These are phyloP conservation scores for Rhinichthys klamathensis DNA, from an alignment of 2,113 vertebrate species.

Conservation along the genomic window DNA sequence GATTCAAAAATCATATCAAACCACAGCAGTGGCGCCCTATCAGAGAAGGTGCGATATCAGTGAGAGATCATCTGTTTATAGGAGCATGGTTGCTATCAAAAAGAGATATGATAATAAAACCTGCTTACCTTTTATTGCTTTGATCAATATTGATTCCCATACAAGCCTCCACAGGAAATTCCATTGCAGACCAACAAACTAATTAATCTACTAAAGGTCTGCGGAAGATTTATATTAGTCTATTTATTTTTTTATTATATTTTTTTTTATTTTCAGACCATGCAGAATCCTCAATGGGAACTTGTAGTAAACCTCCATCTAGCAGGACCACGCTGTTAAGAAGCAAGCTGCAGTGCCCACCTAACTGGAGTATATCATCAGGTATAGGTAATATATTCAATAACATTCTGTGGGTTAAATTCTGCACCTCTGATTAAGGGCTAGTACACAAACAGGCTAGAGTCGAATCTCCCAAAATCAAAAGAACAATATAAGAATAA, in stretches of 20 bases:
- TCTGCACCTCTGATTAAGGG: neutral
- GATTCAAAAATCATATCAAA: neutral
- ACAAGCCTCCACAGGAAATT: neutral
- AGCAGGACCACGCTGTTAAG: slow-evolving; percentile 59
- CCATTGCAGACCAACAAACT: neutral
- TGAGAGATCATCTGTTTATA: neutral
- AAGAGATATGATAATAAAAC: neutral
- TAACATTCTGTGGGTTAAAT: neutral
- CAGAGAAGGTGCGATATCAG: neutral
- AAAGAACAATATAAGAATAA: neutral
- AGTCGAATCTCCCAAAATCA: too few species aligned
- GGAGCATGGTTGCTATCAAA: neutral
- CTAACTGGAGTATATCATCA: slow-evolving; percentile 53
- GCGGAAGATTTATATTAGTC: neutral
- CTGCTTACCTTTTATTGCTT: neutral
- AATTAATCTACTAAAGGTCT: neutral
- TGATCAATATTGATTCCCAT: neutral
- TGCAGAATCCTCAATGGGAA: slow-evolving; percentile 31
- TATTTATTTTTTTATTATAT: neutral
- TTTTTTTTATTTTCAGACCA: slow-evolving; percentile 24
- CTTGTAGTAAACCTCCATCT: slow-evolving; percentile 43
- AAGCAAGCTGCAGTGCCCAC: slow-evolving; percentile 53
- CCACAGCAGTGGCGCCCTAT: neutral
- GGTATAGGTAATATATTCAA: slow-evolving; percentile 55
- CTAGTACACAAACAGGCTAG: neutral